These are phyloP conservation scores for Amblyjoppa proteus DNA, from an alignment of 2,888 invertebrate species.

Conservation along the genomic window DNA sequence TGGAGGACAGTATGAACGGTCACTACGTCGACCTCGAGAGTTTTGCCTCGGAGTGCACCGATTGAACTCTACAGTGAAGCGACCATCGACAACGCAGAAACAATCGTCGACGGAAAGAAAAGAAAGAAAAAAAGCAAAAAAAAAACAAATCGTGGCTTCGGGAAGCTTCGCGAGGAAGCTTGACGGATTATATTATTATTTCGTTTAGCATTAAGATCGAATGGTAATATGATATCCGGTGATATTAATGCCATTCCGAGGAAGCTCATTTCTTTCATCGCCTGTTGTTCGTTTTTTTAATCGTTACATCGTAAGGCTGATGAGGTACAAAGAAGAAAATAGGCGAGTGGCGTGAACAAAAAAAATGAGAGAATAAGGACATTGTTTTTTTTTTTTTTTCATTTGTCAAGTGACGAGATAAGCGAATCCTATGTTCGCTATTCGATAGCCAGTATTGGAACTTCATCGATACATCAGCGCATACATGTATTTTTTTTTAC, in stretches of 20 bases:
- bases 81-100: background rate
- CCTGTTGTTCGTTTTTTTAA: constrained; percentile 61
- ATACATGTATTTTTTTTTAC: constrained; percentile 14
- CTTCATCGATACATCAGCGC: constrained; percentile 45
- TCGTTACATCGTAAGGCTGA: constrained; percentile 55
- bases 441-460: constrained; percentile 55
- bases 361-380: constrained; percentile 40
- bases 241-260: constrained; percentile 72
- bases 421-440: constrained; percentile 13
- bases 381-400: constrained; percentile 23
- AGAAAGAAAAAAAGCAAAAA: background rate
- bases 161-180: background rate
- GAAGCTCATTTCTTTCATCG: constrained; percentile 67
- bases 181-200: constrained; percentile 48
- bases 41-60: constrained; percentile 88
- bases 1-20: constrained; percentile 88
- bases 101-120: constrained; percentile 9
- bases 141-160: constrained; percentile 2
- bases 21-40: constrained; percentile 90
- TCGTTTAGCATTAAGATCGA: constrained; percentile 64
- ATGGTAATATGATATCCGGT: constrained; percentile 59
- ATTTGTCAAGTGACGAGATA: constrained; percentile 37
- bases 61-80: constrained; percentile 76
- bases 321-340: constrained; percentile 63
- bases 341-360: constrained; percentile 34